Evolutionary conservation across 2,113 vertebrate species (phyloP), one percentile per base, ranked within the genome.

Genomic region (Xenus cinereus): DNA sequence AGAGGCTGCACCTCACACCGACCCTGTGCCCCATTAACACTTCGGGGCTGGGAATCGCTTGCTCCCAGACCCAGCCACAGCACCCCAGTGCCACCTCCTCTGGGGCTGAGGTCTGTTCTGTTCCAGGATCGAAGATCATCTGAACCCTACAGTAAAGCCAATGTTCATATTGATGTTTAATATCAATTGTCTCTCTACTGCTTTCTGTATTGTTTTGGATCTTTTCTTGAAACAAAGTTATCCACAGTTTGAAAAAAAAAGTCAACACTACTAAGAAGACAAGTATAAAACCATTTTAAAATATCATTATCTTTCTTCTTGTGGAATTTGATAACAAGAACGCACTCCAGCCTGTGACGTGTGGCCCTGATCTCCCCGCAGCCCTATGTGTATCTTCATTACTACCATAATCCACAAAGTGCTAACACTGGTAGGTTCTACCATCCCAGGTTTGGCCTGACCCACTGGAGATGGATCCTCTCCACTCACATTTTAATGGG

Each of bases 1-100:
- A 10, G 14, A 63, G 20, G 35, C 48, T 39, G 33, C 41, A 19
- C 51, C 48, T 57, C 54, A 6, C 2, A 4, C 41, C 27, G 22
- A 59, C 51, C 7, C 0, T 12, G 33, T 15, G 18, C 11, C 30
- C 64, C 53, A 21, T 3, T 1, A 4, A 13, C 8, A 5, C 22
- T 32, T 8, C 30, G 41, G 46, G 60, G 35, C 8, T 8, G 9
- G 37, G 11, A 21, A 24, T 21, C 1, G 2, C 33, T n/a, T 30
- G 45, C 24, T 53, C 63, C 41, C 76, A 69, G 41, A 37, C 30
- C 24, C 16, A 19, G 33, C 39, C 50, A 12, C 43, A 39, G 35
- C 50, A 45, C 28, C 27, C 30, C 62, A n/a, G 16, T 15, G 51
- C 39, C 59, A 35, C 59, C 24, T 30, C 27, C 85, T 16, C 59